Conservation (phyloP, 2,888 invertebrate genomes). For the Silvanus unidentatus region DNA sequence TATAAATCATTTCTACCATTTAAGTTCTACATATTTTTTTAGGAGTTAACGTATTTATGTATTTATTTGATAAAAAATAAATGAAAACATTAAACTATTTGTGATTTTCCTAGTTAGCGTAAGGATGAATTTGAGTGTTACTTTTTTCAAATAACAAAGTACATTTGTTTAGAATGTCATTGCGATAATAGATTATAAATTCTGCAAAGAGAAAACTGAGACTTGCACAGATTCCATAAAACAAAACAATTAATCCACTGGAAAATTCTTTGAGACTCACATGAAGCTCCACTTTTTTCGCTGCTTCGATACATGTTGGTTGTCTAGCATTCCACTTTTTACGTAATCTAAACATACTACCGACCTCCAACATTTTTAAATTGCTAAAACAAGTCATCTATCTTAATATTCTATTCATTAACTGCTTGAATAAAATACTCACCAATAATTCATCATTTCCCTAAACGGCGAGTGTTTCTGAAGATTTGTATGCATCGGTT, state of each 20-base stretch:
- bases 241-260: slow-evolving; percentile 51
- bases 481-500: slow-evolving; percentile 53
- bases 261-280: slow-evolving; percentile 57
- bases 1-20: too few relatives aligned
- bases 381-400: slow-evolving; percentile 45
- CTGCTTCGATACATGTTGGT: slow-evolving; percentile 53
- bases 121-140: too few relatives aligned
- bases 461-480: slow-evolving; percentile 58
- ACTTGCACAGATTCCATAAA: slow-evolving; percentile 48
- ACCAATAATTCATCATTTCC: slow-evolving; percentile 59
- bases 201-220: slow-evolving; percentile 43
- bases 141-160: too few relatives aligned
- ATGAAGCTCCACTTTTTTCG: slow-evolving; percentile 47
- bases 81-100: too few relatives aligned
- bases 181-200: slow-evolving; percentile 20
- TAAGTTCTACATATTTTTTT: too few relatives aligned
- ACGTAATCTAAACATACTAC: slow-evolving; percentile 54
- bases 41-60: too few relatives aligned
- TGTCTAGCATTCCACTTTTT: slow-evolving; percentile 55
- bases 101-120: too few relatives aligned
- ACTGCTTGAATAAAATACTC: slow-evolving; percentile 15
- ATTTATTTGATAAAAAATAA: too few relatives aligned
- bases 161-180: too few relatives aligned
- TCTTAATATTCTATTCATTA: slow-evolving; percentile 6
- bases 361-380: slow-evolving; percentile 54